Percentiles rank a stretch among this genome's conserved stretches.
These are phyloP conservation scores for Ondatra zibethicus DNA, from an alignment of 2,113 vertebrate genomes.

Conservation along the genomic window DNA sequence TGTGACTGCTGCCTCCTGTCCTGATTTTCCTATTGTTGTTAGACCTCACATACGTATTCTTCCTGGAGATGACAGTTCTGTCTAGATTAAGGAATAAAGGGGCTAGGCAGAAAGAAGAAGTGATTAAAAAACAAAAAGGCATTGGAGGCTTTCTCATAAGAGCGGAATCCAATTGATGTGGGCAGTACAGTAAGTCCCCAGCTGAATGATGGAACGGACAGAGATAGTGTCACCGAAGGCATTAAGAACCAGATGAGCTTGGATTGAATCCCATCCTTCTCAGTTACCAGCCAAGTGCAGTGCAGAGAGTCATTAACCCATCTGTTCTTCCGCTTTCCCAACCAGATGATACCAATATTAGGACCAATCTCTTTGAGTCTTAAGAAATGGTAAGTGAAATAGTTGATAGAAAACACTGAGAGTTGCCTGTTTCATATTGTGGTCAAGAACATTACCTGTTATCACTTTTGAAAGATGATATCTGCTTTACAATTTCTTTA, in stretches of 20 bases:
- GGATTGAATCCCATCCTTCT: neutral
- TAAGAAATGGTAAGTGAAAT: constrained; percentile 37
- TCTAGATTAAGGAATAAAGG: constrained; percentile 25
- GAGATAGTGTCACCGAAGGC: neutral
- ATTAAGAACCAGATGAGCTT: neutral
- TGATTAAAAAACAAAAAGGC: neutral
- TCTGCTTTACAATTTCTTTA: too few relatives aligned
- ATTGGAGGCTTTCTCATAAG: neutral
- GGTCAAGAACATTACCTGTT: constrained; percentile 39
- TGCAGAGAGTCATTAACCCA: neutral
- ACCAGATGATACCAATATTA: neutral
- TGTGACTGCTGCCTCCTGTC: neutral
- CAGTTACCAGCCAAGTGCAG: neutral
- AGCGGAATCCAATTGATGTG: neutral
- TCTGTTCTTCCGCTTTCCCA: neutral
- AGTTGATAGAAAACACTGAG: neutral
- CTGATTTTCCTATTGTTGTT: neutral
- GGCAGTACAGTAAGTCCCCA: neutral
- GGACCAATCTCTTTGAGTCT: neutral
- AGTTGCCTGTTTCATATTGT: neutral
- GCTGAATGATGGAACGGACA: neutral
- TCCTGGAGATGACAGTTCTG: neutral
- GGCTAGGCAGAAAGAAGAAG: neutral
- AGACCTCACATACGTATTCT: neutral
- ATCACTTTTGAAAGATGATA: neutral